Percentiles rank a stretch among this genome's conserved stretches.
Conservation (phyloP, 2,113 vertebrate genomes). For the Calyptomena viridis region DNA sequence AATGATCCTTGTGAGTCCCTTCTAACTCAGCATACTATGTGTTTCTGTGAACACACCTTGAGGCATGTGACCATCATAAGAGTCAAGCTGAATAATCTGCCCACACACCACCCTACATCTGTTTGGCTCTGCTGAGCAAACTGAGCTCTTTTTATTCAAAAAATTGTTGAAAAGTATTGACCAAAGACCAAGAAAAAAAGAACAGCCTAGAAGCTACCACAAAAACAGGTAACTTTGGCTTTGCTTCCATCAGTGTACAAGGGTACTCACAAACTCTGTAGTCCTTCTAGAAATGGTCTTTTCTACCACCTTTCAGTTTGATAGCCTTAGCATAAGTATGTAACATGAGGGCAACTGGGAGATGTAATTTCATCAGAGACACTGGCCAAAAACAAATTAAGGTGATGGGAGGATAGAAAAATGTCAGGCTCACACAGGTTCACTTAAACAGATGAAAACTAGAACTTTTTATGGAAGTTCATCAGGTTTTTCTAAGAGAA, state of each 20-base stretch:
- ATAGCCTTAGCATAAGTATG: not conserved
- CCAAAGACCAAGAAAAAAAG: not conserved
- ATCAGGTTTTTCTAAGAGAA: not conserved
- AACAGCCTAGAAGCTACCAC: not conserved
- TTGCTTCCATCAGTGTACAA: not conserved
- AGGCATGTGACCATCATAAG: not conserved
- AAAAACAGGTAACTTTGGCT: not conserved
- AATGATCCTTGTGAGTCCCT: not conserved
- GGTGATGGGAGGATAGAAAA: not conserved
- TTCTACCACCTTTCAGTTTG: not conserved
- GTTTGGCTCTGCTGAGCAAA: not conserved
- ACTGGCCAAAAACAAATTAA: not conserved
- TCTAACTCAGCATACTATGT: not conserved
- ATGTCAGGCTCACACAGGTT: not conserved
- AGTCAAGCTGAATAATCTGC: not conserved
- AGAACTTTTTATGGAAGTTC: not conserved
- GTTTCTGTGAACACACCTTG: not conserved
- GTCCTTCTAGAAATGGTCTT: not conserved
- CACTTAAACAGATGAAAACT: not conserved
- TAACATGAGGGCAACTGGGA: not conserved
- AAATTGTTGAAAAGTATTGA: not conserved
- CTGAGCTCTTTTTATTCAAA: not conserved
- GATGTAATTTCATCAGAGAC: not conserved
- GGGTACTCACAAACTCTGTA: not conserved
- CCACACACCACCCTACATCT: not conserved